Evolutionary conservation across 1,140 invertebrate species (phyloP).

Genomic region (Pseudachorutes palmiensis): DNA sequence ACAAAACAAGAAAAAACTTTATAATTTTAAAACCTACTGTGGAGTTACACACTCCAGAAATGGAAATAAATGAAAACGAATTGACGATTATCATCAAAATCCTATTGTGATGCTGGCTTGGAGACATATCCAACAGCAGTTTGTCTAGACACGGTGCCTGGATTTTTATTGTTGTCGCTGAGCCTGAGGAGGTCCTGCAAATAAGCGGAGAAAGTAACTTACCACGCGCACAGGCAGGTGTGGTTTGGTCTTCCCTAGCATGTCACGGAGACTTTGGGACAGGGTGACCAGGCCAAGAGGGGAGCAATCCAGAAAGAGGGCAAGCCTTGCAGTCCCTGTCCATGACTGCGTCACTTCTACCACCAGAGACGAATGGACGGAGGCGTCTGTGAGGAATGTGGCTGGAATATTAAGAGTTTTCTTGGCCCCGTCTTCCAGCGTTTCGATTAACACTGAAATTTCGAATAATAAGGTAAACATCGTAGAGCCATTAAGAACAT

Average conservation of each 20-base stretch:
- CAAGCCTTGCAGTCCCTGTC: constrained; percentile 45
- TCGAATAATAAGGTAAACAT: no score
- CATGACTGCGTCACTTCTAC: constrained; percentile 49
- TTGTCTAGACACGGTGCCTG: no score
- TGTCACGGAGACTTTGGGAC: constrained; percentile 46
- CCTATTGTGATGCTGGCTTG: no score
- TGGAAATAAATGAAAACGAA: no score
- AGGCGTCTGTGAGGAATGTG: constrained; percentile 41
- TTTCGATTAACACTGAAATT: constrained; percentile 55
- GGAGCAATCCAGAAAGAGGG: constrained; percentile 52
- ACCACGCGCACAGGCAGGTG: constrained; percentile 7
- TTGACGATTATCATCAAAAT: no score
- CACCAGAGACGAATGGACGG: constrained; percentile 48
- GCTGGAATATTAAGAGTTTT: constrained; percentile 43
- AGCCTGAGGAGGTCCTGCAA: no score
- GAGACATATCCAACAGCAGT: no score
- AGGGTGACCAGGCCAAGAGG: constrained; percentile 48
- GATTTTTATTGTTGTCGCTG: no score
- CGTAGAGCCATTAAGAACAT: no score
- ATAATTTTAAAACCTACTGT: no score
- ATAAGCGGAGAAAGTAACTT: not conserved
- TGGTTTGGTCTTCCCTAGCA: constrained; percentile 28
- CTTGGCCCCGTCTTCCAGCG: constrained; percentile 47
- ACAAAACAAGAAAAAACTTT: no score
- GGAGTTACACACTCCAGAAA: no score